Percentiles rank a stretch among this genome's conserved stretches.
These are phyloP conservation scores for Microctenopoma stevenorrisi DNA, from an alignment of 2,797 vertebrate genomes.

Conservation along the genomic window DNA sequence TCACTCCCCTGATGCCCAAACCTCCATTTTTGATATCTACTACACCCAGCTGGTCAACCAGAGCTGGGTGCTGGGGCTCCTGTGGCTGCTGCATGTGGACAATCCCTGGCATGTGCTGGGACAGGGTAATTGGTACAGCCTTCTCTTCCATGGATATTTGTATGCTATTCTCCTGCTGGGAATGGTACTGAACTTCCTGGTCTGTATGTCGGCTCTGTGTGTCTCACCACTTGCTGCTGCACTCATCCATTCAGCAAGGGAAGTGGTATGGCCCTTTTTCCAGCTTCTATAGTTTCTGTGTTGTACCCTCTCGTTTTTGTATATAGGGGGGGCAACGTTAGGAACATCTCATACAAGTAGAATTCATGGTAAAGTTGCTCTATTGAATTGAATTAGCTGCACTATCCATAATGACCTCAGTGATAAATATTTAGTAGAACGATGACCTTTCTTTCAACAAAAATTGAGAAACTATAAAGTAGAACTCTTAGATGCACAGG, in stretches of 20 bases:
- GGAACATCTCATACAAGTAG: no score
- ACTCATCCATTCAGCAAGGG: conserved; percentile 71
- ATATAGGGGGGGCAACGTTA: no score
- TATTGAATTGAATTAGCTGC: no score
- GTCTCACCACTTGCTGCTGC: conserved; percentile 76
- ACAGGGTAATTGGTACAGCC: conserved; percentile 77
- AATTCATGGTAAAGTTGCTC: no score
- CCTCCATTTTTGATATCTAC: conserved; percentile 79
- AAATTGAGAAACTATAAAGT: no score
- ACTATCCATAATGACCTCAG: no score
- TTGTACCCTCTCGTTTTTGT: not conserved
- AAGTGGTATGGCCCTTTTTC: conserved; percentile 62
- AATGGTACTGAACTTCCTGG: conserved; percentile 68
- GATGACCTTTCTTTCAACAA: no score
- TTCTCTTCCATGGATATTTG: conserved; percentile 84
- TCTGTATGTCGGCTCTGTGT: conserved; percentile 62
- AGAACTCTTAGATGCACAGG: no score
- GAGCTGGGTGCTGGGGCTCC: conserved; percentile 76
- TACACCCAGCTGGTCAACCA: conserved; percentile 79
- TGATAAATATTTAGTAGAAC: no score
- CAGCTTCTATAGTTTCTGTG: conserved; percentile 54
- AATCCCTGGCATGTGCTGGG: conserved; percentile 67
- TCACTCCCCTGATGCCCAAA: conserved; percentile 13
- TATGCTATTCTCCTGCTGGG: conserved; percentile 80
- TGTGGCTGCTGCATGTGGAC: conserved; percentile 83